Percentiles rank a stretch among this genome's conserved stretches.
These are phyloP conservation scores for Maniola hyperantus DNA, from an alignment of 2,888 invertebrate genomes.

Conservation along the genomic window DNA sequence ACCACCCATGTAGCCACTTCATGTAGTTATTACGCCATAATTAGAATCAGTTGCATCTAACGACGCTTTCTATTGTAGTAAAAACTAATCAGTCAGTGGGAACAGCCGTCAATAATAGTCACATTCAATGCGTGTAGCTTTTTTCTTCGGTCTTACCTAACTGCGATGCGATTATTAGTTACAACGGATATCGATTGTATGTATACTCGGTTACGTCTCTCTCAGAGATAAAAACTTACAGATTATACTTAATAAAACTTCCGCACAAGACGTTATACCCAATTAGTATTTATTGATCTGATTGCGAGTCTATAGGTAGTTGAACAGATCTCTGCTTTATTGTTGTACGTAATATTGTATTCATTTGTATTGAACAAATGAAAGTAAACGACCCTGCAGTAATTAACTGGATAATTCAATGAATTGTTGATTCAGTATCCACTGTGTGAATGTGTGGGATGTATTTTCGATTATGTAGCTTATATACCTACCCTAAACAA, in stretches of 20 bases:
- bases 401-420: slow-evolving; percentile 5
- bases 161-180: slow-evolving; percentile 54
- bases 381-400: slow-evolving; percentile 38
- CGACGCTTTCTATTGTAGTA: slow-evolving; percentile 54
- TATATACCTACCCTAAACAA: neutral
- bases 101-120: slow-evolving; percentile 57
- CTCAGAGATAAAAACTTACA: slow-evolving; percentile 50
- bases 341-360: neutral
- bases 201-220: slow-evolving; percentile 61
- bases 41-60: slow-evolving; percentile 31
- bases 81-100: slow-evolving; percentile 61
- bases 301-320: slow-evolving; percentile 15
- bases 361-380: slow-evolving; percentile 23
- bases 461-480: neutral
- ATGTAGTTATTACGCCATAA: slow-evolving; percentile 25
- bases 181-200: slow-evolving; percentile 77
- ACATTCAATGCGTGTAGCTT: slow-evolving; percentile 60
- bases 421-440: neutral
- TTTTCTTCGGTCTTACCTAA: slow-evolving; percentile 71
- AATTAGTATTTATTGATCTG: slow-evolving; percentile 5
- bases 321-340: slow-evolving; percentile 2
- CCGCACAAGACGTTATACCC: slow-evolving; percentile 36
- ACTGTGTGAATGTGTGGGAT: neutral
- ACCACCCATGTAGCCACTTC: neutral
- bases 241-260: slow-evolving; percentile 49